Evolutionary conservation across 2,888 invertebrate species (phyloP), one percentile per base, ranked within the genome.

Genomic region (Scaeva pyrastri): DNA sequence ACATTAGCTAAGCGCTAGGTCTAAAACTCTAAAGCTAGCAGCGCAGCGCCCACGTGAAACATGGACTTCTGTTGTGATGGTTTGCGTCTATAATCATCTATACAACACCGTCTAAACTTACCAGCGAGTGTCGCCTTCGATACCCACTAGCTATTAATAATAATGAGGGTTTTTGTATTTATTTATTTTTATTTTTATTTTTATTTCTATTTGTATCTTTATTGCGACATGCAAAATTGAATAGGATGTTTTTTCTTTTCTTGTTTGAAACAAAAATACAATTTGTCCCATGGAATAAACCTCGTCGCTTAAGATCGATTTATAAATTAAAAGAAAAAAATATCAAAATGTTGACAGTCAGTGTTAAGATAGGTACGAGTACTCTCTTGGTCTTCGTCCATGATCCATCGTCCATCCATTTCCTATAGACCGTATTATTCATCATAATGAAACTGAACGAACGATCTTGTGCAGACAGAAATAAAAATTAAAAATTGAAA

Each of bases 211-310:
- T n/a, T n/a, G n/a, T n/a, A 5, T 31, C 8, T 77, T 52, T 88
- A 60, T 86, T 84, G 81, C 88, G 88, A 88, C 88, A 88, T 88
- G 88, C 87, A 87, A 86, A 88, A 88, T 81, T 88, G 71, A 50
- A 64, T 64, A 64, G 75, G 43, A 55, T 48, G n/a, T n/a, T n/a
- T n/a, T n/a, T 50, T 36, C 60, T 36, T 23, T 58, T 60, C 8
- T 19, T 7, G 55, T 16, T 19, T 45, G 58, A 31, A 55, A 55
- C 12, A 55, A 48, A 71, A 41, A 58, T 2, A 11, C 8, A 31
- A 1, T 60, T 74, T 80, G 43, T 74, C 68, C 43, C 68, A 31
- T 43, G 56, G 26, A 64, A 76, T 71, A 81, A 75, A 12, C 50
- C 36, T 71, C 41, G 43, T 55, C 31, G 31, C 8, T 31, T 50